phyloP scores from a whole-genome alignment of 2,113 vertebrate genomes.

The Eonycteris spelaea region DNA sequence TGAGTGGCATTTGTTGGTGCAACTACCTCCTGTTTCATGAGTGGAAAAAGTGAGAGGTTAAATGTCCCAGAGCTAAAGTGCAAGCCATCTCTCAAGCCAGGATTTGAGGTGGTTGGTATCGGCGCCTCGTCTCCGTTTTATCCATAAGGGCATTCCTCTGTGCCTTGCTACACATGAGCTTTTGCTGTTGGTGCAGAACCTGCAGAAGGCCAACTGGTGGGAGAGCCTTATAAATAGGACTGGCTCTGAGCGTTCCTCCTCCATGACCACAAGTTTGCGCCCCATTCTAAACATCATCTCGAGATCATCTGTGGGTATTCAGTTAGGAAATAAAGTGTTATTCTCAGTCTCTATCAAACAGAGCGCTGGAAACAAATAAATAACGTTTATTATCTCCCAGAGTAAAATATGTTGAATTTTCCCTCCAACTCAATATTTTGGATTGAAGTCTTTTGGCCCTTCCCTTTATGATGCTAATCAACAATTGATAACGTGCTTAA shows the following conservation, averaged over 20 bases:
- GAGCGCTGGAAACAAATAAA: neutral
- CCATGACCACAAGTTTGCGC: neutral
- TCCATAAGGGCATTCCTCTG: neutral
- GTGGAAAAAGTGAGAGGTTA: neutral
- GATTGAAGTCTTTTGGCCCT: neutral
- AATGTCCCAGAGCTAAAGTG: neutral
- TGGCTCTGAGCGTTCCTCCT: neutral
- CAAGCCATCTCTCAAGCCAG: neutral
- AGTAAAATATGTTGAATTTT: neutral
- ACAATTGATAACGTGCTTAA: neutral
- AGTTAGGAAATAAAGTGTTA: neutral
- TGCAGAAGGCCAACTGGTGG: neutral
- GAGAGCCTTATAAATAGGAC: too few species aligned
- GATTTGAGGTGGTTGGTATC: neutral
- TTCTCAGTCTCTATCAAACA: neutral
- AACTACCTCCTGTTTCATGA: neutral
- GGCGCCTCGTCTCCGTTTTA: neutral
- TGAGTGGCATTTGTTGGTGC: neutral
- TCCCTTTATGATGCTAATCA: neutral
- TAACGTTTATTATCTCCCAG: neutral
- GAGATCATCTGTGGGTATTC: neutral
- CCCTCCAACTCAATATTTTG: neutral
- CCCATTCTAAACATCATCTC: neutral
- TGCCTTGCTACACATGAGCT: neutral
- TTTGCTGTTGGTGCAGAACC: neutral